A percentile compares a stretch with the other conserved stretches of the same genome.
Conservation (phyloP, 92 coral and sea anemone species). For the Meandrina meandrites region DNA sequence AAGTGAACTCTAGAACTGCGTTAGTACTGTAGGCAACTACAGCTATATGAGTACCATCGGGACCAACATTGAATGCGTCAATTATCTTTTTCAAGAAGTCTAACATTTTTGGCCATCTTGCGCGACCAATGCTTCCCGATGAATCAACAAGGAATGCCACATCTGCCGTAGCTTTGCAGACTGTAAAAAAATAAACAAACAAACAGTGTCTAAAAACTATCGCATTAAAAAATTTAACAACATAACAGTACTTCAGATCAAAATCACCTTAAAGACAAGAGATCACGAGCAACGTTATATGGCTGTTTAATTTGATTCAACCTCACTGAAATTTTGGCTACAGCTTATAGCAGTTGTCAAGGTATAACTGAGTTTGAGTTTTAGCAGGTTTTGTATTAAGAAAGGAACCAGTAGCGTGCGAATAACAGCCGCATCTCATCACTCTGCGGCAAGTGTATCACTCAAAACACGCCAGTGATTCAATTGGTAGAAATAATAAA, state of each 20-base stretch:
- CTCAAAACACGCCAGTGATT: no score
- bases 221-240: background rate
- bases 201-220: background rate
- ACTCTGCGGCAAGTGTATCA: no score
- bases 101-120: constrained; percentile 56
- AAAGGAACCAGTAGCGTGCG: no score
- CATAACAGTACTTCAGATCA: background rate
- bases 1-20: constrained; percentile 55
- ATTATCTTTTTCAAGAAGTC: constrained; percentile 43
- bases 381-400: no score
- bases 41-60: constrained; percentile 70
- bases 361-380: no score
- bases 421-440: no score
- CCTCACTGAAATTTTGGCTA: no score
- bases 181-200: constrained; percentile 8
- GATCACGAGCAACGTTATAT: background rate
- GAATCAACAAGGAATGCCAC: constrained; percentile 73
- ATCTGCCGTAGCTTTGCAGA: constrained; percentile 59
- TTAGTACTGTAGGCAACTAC: constrained; percentile 64
- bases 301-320: no score
- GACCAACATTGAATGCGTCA: constrained; percentile 62
- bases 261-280: no score
- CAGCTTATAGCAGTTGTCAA: no score
- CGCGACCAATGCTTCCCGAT: constrained; percentile 76
- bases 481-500: no score